Conservation (phyloP, 2,113 vertebrate genomes). For the Silurus meridionalis region DNA sequence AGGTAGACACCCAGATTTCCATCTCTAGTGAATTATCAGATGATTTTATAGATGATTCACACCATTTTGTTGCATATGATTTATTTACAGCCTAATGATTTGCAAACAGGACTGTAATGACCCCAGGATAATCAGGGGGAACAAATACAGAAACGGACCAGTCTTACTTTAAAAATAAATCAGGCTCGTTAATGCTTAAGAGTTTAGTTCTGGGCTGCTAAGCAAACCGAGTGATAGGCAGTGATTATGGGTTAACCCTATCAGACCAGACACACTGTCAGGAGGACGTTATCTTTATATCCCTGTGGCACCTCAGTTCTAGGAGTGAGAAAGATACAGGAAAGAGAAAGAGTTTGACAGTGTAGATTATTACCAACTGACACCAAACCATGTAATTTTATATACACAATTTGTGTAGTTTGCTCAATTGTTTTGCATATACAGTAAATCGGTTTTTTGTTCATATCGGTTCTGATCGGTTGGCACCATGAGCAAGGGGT, state of each 20-base stretch:
- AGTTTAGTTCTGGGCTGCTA: neutral
- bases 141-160: neutral
- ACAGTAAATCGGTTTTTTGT: neutral
- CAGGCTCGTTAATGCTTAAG: neutral
- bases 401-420: neutral
- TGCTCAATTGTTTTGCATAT: neutral
- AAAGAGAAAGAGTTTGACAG: too few relatives aligned
- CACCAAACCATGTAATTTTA: neutral
- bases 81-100: conserved; percentile 1
- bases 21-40: conserved; percentile 24
- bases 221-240: neutral
- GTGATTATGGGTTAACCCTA: neutral
- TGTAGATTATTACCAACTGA: neutral
- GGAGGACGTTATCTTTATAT: neutral
- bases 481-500: neutral
- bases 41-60: conserved; percentile 33
- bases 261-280: neutral
- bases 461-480: neutral
- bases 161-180: neutral
- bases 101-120: conserved; percentile 9
- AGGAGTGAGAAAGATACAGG: too few relatives aligned
- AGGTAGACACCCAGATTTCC: conserved; percentile 7
- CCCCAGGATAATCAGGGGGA: conserved; percentile 17
- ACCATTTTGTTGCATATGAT: conserved; percentile 22
- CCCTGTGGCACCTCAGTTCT: neutral